Percentiles rank a stretch among this genome's conserved stretches.
phyloP scores from a whole-genome alignment of 2,113 vertebrate species.

The Abramis brama region DNA sequence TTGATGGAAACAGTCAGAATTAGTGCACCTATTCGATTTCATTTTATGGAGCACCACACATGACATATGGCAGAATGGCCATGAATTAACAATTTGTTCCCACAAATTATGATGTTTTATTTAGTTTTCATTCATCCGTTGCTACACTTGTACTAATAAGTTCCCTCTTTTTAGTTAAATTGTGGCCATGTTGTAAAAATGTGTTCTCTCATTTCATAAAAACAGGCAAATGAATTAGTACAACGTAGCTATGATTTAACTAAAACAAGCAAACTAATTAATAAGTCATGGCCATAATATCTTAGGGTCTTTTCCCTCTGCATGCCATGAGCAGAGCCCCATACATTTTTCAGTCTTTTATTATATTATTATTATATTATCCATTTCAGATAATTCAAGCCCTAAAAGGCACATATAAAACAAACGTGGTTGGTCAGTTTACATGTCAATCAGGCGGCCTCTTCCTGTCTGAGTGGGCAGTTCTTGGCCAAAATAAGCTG shows the following conservation, averaged over 20 bases:
- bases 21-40: too few species aligned
- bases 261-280: neutral
- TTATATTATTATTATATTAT: neutral
- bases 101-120: neutral
- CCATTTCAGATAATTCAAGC: neutral
- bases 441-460: neutral
- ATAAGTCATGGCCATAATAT: neutral
- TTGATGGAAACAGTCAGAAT: neutral
- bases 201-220: neutral
- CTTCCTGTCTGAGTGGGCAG: neutral
- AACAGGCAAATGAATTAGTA: neutral
- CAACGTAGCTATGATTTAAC: neutral
- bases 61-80: neutral
- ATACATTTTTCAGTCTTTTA: neutral
- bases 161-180: neutral
- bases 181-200: neutral
- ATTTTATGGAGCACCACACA: too few species aligned
- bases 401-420: neutral
- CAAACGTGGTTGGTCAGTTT: neutral
- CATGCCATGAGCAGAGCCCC: neutral
- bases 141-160: neutral
- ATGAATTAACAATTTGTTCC: neutral
- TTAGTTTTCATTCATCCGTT: neutral
- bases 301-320: neutral
- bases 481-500: neutral